Evolutionary conservation across 1,140 invertebrate species (phyloP).

Genomic region (Nixonia krombeini): DNA sequence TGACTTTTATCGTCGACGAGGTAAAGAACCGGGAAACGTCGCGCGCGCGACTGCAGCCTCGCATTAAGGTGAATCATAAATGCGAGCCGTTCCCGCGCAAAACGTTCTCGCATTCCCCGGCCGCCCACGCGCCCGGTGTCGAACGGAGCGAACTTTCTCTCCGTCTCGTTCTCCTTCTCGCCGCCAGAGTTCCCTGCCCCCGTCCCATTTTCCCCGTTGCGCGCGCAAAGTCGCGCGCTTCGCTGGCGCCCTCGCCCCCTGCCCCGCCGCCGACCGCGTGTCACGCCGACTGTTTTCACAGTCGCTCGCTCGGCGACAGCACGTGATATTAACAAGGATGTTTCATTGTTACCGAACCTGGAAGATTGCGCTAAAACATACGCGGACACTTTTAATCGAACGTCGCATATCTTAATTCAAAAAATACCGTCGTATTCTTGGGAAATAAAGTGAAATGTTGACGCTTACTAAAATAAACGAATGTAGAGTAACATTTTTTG

Average conservation of each 20-base stretch:
- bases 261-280: not conserved
- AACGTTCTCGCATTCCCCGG: constrained; percentile 23
- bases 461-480: too few relatives aligned
- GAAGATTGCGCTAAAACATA: too few relatives aligned
- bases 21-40: constrained; percentile 22
- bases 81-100: constrained; percentile 32
- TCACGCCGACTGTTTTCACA: not conserved
- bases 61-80: constrained; percentile 36
- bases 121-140: constrained; percentile 8
- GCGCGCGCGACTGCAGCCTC: constrained; percentile 14
- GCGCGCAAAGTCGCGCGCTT: not conserved
- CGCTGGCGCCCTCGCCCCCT: not conserved
- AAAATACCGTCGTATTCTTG: too few relatives aligned
- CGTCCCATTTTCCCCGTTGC: not conserved
- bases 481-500: too few relatives aligned
- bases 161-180: not conserved
- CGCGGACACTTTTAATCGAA: too few relatives aligned
- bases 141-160: constrained; percentile 18
- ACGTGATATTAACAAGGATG: too few relatives aligned
- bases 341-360: too few relatives aligned
- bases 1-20: constrained; percentile 14
- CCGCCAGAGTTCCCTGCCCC: constrained; percentile 2
- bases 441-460: too few relatives aligned
- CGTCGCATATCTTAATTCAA: too few relatives aligned
- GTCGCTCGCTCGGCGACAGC: too few relatives aligned